Evolutionary conservation across 1,140 invertebrate species (phyloP).

Genomic region (Drosophila pseudoananassae): DNA sequence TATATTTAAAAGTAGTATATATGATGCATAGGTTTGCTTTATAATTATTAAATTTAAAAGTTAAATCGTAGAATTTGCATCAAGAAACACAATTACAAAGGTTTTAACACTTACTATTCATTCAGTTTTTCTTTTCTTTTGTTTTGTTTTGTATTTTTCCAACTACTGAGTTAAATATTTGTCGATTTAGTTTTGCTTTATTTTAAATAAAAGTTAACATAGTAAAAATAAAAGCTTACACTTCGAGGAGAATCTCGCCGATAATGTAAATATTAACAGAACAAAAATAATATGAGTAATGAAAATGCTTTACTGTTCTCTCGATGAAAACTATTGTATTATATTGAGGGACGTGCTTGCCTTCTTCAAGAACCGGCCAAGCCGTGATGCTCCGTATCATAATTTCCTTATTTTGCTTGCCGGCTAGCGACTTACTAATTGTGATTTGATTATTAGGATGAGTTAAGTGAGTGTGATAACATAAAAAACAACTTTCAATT

Average conservation of each 20-base stretch:
- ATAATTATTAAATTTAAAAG: slow-evolving; percentile 64
- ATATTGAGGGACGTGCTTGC: slow-evolving; percentile 24
- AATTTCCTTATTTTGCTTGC: slow-evolving; percentile 13
- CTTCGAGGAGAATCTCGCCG: slow-evolving; percentile 2
- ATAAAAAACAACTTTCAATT: slow-evolving; percentile 39
- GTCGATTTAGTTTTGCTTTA: slow-evolving; percentile 33
- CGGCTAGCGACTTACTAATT: slow-evolving; percentile 27
- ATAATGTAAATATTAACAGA: slow-evolving; percentile 31
- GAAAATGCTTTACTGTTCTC: slow-evolving; percentile 56
- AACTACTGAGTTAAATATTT: slow-evolving; percentile 56
- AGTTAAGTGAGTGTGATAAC: slow-evolving; percentile 43
- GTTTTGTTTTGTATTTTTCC: slow-evolving; percentile 29
- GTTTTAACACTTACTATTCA: slow-evolving; percentile 51
- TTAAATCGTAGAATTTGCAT: slow-evolving; percentile 61
- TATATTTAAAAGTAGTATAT: slow-evolving; percentile 53
- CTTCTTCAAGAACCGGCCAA: too few species aligned
- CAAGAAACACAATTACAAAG: slow-evolving; percentile 60
- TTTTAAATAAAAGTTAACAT: slow-evolving; percentile 74
- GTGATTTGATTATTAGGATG: slow-evolving; percentile 29
- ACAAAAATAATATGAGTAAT: slow-evolving; percentile 52
- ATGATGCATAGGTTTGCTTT: slow-evolving; percentile 54
- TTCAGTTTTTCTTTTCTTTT: slow-evolving; percentile 29
- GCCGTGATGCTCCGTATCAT: slow-evolving; percentile 31
- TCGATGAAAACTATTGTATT: slow-evolving; percentile 36
- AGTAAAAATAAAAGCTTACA: slow-evolving; percentile 71